Conservation (phyloP, 2,797 vertebrate genomes). For the Lepus townsendii region DNA sequence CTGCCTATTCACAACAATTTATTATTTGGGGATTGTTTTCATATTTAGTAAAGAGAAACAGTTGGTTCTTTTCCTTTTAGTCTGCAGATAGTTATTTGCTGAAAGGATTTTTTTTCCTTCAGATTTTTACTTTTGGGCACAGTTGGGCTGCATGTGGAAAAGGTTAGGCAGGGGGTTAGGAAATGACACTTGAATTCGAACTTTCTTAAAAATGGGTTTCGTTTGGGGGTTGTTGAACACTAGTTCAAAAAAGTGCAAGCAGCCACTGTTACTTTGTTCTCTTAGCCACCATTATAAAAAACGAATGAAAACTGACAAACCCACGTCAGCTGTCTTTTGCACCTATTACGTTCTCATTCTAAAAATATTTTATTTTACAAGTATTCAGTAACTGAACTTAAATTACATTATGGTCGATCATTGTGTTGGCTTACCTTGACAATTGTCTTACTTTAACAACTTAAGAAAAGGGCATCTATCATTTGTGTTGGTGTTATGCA, state of each 20-base stretch:
- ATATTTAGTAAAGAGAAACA: slow-evolving; percentile 61
- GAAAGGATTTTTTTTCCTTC: slow-evolving; percentile 64
- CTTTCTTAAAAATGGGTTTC: slow-evolving; percentile 52
- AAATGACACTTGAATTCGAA: slow-evolving; percentile 30
- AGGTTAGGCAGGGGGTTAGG: slow-evolving; percentile 42
- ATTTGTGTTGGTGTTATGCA: not conserved
- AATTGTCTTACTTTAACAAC: slow-evolving; percentile 76
- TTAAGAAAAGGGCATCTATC: slow-evolving; percentile 4
- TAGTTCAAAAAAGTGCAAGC: slow-evolving; percentile 65
- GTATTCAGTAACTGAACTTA: slow-evolving; percentile 75
- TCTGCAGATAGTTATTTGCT: slow-evolving; percentile 67
- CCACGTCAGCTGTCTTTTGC: slow-evolving; percentile 81
- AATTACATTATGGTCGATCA: slow-evolving; percentile 70
- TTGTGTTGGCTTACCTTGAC: slow-evolving; percentile 81
- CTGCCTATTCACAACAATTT: slow-evolving; percentile 57
- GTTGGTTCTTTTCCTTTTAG: slow-evolving; percentile 62
- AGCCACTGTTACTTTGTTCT: slow-evolving; percentile 69
- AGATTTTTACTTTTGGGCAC: slow-evolving; percentile 68
- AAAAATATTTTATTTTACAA: slow-evolving; percentile 69
- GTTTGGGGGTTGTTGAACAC: slow-evolving; percentile 23
- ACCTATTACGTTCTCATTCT: slow-evolving; percentile 82
- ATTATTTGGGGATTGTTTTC: slow-evolving; percentile 71
- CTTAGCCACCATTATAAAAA: slow-evolving; percentile 58
- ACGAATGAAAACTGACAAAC: slow-evolving; percentile 69
- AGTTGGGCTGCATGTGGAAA: slow-evolving; percentile 68